Evolutionary conservation across 2,888 invertebrate genomes (phyloP), one percentile per base, ranked within the genome.

Genomic region (Drosophila lacicola): DNA sequence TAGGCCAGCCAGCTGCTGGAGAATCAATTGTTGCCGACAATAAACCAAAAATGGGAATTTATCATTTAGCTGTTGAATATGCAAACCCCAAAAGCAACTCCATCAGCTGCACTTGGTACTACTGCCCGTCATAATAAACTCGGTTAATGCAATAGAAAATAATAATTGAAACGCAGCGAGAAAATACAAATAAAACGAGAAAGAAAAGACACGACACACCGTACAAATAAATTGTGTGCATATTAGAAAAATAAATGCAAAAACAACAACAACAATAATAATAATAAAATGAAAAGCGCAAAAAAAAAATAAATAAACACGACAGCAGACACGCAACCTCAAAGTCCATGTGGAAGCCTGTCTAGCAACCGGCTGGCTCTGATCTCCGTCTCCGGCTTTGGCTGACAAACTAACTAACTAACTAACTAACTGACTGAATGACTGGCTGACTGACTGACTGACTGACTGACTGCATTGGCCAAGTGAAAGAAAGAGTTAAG

Each of bases 401-500:
- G 21, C 58, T 56, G 44, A 46, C 55, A 54, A 34, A 14, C 39
- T 60, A 50, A 37, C 50, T 53, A 51, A 46, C 55, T 61, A 14
- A 37, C 53, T 37, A 36, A 17, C 42, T 51, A 4, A 14, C 58
- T 56, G 44, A 46, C 55, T 57, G 34, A 14, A 34, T 60, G 55
- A 25, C 50, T 49, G 68, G 45, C 51, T 50, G 53, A 44, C 44
- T 62, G 69, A 46, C 55, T 57, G 34, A 14, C 29, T 60, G 55
- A 25, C 50, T 49, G 68, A 47, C 51, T 50, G 53, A 44, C 44
- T 62, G 69, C 50, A 61, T 77, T 74, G 78, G 68, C 74, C 82
- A 84, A 78, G 66, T 81, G 70, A 84, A 82, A 82, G 85, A 88
- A 87, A 84, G 75, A 87, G 85, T 81, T 84, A 61, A 67, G 54